These are phyloP conservation scores for Shinisaurus crocodilurus DNA, from an alignment of 2,113 vertebrate genomes.

Conservation along the genomic window DNA sequence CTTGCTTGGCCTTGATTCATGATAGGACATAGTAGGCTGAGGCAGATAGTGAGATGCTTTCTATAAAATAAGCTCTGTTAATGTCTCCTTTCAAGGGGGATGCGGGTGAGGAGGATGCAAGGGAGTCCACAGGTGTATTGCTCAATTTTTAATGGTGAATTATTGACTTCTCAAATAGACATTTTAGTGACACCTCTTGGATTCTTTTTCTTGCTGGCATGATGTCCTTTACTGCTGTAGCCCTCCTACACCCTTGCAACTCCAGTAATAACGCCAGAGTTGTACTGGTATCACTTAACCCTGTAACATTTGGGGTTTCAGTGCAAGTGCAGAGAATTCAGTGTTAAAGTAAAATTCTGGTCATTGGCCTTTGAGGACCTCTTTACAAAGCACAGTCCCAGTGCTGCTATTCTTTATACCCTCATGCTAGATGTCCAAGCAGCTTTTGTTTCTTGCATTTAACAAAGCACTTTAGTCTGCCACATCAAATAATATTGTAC, in stretches of 20 bases:
- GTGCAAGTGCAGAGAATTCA: slow-evolving; percentile 30
- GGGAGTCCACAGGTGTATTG: neutral
- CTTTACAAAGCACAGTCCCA: slow-evolving; percentile 37
- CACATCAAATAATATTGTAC: slow-evolving; percentile 10
- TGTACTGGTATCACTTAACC: neutral
- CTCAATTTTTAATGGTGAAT: neutral
- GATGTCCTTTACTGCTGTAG: neutral
- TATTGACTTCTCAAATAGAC: neutral
- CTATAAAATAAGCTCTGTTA: neutral
- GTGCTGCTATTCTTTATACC: slow-evolving; percentile 54
- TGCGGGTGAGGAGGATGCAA: neutral
- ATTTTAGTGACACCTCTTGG: neutral
- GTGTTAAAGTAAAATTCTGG: slow-evolving; percentile 31
- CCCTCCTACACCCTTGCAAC: slow-evolving; percentile 1
- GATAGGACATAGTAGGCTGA: neutral
- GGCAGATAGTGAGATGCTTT: neutral
- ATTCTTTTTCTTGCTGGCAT: neutral
- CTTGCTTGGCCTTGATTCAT: neutral
- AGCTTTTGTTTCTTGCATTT: slow-evolving; percentile 32
- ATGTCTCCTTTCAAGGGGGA: neutral
- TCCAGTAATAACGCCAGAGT: neutral
- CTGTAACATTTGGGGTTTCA: slow-evolving; percentile 24
- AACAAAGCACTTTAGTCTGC: slow-evolving; percentile 49
- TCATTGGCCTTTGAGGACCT: slow-evolving; percentile 33
- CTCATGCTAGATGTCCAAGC: neutral